These are phyloP conservation scores for Bothrops alternatus DNA, from an alignment of 2,797 vertebrate genomes.

Conservation along the genomic window DNA sequence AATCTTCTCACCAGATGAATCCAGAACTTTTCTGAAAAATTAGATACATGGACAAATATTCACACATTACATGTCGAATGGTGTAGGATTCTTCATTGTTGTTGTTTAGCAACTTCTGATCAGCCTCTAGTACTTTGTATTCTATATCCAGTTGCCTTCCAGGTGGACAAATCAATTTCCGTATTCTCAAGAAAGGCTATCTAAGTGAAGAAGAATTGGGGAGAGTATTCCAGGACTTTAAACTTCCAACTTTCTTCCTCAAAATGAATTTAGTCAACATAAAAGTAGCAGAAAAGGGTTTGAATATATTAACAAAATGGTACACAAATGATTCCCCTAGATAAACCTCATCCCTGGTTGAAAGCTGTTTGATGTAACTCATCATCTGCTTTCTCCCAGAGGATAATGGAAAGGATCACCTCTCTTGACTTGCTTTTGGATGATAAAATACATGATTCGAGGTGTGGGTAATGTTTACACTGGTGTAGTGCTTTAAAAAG, in stretches of 20 bases:
- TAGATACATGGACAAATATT: not conserved
- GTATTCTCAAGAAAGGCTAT: not conserved
- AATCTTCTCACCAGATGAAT: not conserved
- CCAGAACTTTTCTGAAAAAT: not conserved
- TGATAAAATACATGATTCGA: conserved; percentile 26
- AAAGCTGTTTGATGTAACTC: too few species aligned
- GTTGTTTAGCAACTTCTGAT: not conserved
- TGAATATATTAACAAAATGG: not conserved
- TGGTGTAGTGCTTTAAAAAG: conserved; percentile 53
- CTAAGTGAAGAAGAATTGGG: not conserved
- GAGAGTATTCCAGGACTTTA: not conserved
- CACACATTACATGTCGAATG: not conserved
- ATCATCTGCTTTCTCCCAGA: not conserved
- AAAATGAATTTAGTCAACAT: not conserved
- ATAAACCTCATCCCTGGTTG: too few species aligned
- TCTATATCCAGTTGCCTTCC: not conserved
- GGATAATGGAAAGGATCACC: not conserved
- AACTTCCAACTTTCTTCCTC: not conserved
- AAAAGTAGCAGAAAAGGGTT: not conserved
- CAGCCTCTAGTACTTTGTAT: not conserved
- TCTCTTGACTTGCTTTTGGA: conserved; percentile 16
- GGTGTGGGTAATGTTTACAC: conserved; percentile 22
- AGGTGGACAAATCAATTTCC: not conserved
- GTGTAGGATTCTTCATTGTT: not conserved
- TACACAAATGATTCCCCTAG: not conserved